Base-by-base conservation (phyloP, 2,888 invertebrate species). In the Siphlonurus alternatus region DNA sequence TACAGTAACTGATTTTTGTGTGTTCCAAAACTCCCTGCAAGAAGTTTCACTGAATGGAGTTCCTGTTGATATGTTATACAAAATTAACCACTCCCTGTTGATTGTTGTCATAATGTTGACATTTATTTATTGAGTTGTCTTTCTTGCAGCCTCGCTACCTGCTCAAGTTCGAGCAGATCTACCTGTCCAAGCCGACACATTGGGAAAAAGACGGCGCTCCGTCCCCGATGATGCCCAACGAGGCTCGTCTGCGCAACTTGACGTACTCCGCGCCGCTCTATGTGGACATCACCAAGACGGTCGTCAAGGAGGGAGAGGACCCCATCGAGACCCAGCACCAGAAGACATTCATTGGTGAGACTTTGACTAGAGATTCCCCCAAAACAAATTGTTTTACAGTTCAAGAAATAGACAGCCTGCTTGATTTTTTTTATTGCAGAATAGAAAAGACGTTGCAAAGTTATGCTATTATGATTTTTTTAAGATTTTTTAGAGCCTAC, bases 131-230 rank as follows among this genome's bases (percentile, higher is more conserved):
- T 25, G 15, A 22, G 10, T 61, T 23, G 24, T 53, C 63, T 59
- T 51, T 38, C 53, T 74, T 74, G n/a, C 73, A 86, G 79, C 89
- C 95, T 0, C 84, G 89, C 67, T 98, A 95, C 78, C 78, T 93
- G 53, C 76, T 99, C 5, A 99, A 98, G 77, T 99, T 99, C 77
- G 98, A 97, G 75, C 98, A 99, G 78, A 98, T 99, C 74, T 99
- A 99, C 75, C 77, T 99, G 60, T 98, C 98, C 0, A 99, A 99
- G 76, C 99, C 99, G 1, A 99, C 98, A 5, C 99, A 99, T 81
- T 99, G 99, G 99, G 99, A 99, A 76, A 99, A 99, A 78, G 99
- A 99, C 81, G 99, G 99, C 73, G 94, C 97, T 0, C 97, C 98
- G 18, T 92, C 93, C 65, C 96, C 97, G 66, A 97, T 99, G 97